Conservation (phyloP, 92 coral and sea anemone species). For the Meandrina meandrites region DNA sequence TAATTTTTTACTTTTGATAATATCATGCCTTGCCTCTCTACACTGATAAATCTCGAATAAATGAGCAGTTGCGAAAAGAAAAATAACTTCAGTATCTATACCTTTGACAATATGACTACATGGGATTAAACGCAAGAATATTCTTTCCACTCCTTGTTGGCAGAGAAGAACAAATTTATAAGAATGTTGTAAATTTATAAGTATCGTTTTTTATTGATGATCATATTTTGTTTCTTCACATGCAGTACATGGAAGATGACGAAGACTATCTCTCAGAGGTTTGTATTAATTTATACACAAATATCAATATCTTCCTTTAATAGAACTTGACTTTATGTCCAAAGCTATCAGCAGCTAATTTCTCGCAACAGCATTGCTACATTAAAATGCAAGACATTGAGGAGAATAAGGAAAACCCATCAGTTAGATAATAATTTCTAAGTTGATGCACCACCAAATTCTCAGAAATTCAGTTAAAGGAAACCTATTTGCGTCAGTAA, state of each 20-base stretch:
- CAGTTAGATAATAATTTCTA: neutral
- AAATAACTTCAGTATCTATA: too few species aligned
- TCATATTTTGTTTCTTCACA: neutral
- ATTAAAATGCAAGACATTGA: neutral
- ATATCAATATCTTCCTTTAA: neutral
- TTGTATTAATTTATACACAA: neutral
- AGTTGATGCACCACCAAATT: neutral
- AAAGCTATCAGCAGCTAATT: neutral
- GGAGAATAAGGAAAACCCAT: neutral
- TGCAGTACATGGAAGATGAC: conserved; percentile 25
- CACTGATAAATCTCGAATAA: neutral
- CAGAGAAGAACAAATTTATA: neutral
- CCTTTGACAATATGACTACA: neutral
- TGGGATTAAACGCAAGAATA: neutral
- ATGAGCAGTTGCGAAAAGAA: neutral
- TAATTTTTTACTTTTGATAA: neutral
- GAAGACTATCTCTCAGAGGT: conserved; percentile 23
- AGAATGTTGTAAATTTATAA: neutral
- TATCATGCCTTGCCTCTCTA: neutral
- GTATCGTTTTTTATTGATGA: neutral
- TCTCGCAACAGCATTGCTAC: neutral
- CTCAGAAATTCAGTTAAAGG: neutral
- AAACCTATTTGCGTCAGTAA: neutral
- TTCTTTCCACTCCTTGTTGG: neutral
- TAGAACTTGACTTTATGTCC: neutral